phyloP scores from a whole-genome alignment of 2,113 vertebrate species.

The Propithecus coquereli region DNA sequence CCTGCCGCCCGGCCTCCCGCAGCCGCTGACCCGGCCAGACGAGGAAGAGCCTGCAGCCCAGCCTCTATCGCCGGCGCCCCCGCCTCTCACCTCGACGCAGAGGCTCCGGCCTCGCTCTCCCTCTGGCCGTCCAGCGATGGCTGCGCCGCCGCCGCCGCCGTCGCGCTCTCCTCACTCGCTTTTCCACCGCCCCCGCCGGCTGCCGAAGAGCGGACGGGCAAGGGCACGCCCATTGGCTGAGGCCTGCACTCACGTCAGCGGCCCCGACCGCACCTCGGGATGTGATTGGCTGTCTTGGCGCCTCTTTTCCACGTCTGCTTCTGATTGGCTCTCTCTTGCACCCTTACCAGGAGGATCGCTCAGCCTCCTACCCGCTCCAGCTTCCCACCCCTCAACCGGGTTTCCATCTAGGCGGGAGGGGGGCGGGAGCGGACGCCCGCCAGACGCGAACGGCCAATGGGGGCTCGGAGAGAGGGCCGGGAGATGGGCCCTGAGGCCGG shows the following conservation, averaged over 20 bases:
- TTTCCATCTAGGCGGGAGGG: background rate
- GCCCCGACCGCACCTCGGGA: slow-evolving; percentile 34
- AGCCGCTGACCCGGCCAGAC: background rate
- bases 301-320: slow-evolving; percentile 46
- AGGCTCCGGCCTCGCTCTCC: slow-evolving; percentile 40
- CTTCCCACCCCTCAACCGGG: background rate
- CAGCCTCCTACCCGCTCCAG: background rate
- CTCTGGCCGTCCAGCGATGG: background rate
- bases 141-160: background rate
- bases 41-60: background rate
- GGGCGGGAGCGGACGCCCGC: background rate
- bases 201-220: slow-evolving; percentile 62
- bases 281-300: slow-evolving; percentile 59
- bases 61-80: background rate
- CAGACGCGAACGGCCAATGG: slow-evolving; percentile 44
- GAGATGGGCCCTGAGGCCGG: slow-evolving; percentile 42
- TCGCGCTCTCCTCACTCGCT: slow-evolving; percentile 50
- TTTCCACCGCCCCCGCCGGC: slow-evolving; percentile 59
- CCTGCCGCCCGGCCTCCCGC: background rate
- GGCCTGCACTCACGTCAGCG: slow-evolving; percentile 47
- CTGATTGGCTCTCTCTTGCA: slow-evolving; percentile 59
- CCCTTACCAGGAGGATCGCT: slow-evolving; percentile 52
- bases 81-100: slow-evolving; percentile 51
- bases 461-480: background rate
- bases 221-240: slow-evolving; percentile 63